These are phyloP conservation scores for Tortricodes alternella DNA, from an alignment of 2,888 invertebrate genomes.

Conservation along the genomic window DNA sequence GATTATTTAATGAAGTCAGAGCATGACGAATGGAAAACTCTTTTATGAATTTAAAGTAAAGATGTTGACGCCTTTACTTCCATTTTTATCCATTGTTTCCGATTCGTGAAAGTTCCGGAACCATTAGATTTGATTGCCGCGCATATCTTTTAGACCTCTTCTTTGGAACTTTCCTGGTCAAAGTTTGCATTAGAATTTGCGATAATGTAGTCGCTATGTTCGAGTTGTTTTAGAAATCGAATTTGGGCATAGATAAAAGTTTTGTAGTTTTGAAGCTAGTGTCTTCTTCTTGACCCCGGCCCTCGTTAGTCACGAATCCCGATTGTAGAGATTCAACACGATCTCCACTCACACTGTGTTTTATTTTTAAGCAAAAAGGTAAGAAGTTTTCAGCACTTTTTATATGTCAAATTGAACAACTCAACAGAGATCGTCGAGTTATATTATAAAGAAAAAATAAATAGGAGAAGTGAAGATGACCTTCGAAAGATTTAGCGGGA, in stretches of 20 bases:
- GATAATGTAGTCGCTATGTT: slow-evolving; percentile 78
- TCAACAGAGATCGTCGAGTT: not conserved
- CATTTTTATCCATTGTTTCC: slow-evolving; percentile 60
- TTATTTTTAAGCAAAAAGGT: slow-evolving; percentile 50
- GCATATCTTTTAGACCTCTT: slow-evolving; percentile 73
- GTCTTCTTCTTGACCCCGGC: slow-evolving; percentile 70
- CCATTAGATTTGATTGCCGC: slow-evolving; percentile 73
- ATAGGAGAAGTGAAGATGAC: slow-evolving; percentile 6
- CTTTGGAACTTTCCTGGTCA: slow-evolving; percentile 75
- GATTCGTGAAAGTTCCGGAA: slow-evolving; percentile 80
- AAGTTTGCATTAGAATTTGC: slow-evolving; percentile 79
- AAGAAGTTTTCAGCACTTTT: slow-evolving; percentile 33
- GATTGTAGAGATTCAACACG: slow-evolving; percentile 54
- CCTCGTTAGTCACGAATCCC: slow-evolving; percentile 62
- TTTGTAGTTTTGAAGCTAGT: slow-evolving; percentile 78
- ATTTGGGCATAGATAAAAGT: slow-evolving; percentile 72
- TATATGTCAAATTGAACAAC: slow-evolving; percentile 4
- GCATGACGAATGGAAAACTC: slow-evolving; percentile 69
- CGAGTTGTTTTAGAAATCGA: slow-evolving; percentile 75
- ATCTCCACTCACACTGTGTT: slow-evolving; percentile 49
- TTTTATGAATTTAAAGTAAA: slow-evolving; percentile 42
- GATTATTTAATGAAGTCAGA: slow-evolving; percentile 49
- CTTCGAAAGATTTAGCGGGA: slow-evolving; percentile 34
- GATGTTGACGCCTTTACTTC: slow-evolving; percentile 54
- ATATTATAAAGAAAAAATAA: slow-evolving; percentile 1